Evolutionary conservation across 2,888 invertebrate species (phyloP), one percentile per base, ranked within the genome.

Genomic region (Ochropleura leucogaster): DNA sequence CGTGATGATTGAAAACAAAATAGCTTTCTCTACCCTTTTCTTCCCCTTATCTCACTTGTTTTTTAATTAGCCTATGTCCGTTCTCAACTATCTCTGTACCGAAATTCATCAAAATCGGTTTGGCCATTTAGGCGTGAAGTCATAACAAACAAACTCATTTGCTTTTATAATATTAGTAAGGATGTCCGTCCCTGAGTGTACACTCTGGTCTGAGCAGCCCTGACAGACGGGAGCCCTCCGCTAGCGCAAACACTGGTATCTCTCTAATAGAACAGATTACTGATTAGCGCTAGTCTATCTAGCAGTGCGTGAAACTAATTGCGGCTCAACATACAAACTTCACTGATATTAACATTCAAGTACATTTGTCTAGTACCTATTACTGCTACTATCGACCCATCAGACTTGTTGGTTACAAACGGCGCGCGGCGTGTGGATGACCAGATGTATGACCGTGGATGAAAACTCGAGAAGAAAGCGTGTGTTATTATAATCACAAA

Each of bases 181-280:
- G 30, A 30, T 30, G 30, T 30, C 18, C 8, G 7, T n/a, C 47
- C 7, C 40, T 49, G 68, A 68, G 14, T 20, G 49, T 20, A 63
- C 20, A 68, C 14, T 30, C 3, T 14, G 30, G 16, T 16, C 8
- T 46, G 8, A 44, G 18, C 42, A 30, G 40, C 20, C 57, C 16
- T 59, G 76, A 65, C 16, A n/a, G 68, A 51, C 49, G 46, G 51
- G 49, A 76, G 62, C 60, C 47, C 59, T 49, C 68, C 57, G 40
- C 47, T n/a, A 30, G 44, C 12, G 66, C 62, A 59, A 59, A 70
- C 80, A 64, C 7, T 18, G 64, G 18, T 76, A 80, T 80, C 68
- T 80, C 40, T 60, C 40, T 76, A 80, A 80, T 71, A 80, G 76
- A 76, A 55, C 53, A 65, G 70, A 76, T 79, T 65, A 78, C 30